phyloP scores from a whole-genome alignment of 1,140 invertebrate species.

The Pinna nobilis region DNA sequence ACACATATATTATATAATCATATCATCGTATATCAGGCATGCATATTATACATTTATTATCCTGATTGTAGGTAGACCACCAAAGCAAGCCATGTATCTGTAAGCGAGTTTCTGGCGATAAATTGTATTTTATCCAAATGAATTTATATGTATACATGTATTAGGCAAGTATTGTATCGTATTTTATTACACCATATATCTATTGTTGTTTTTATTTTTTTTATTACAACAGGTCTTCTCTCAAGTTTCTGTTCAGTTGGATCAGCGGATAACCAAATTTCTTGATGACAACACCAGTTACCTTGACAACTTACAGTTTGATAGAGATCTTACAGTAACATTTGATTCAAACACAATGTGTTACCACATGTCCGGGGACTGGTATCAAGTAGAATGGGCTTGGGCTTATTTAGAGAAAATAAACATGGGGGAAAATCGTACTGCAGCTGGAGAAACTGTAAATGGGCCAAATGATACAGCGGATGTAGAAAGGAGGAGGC shows the following conservation, averaged over 20 bases:
- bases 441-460: not conserved
- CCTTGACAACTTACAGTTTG: constrained; percentile 31
- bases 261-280: constrained; percentile 22
- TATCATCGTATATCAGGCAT: no score
- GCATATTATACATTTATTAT: no score
- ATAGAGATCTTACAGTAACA: constrained; percentile 32
- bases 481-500: not conserved
- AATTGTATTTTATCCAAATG: not conserved
- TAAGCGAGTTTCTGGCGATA: not conserved
- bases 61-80: not conserved
- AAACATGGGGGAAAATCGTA: constrained; percentile 1
- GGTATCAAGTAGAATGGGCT: constrained; percentile 41
- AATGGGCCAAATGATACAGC: not conserved
- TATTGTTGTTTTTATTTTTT: not conserved
- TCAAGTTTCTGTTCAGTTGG: constrained; percentile 26
- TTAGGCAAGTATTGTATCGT: not conserved
- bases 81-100: not conserved
- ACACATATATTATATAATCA: no score
- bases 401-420: constrained; percentile 21
- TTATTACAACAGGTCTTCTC: constrained; percentile 30
- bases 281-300: constrained; percentile 30
- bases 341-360: constrained; percentile 32
- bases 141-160: not conserved
- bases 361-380: constrained; percentile 30
- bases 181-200: not conserved